Evolutionary conservation across 2,888 invertebrate species (phyloP).

Genomic region (Cactoblastis cactorum): DNA sequence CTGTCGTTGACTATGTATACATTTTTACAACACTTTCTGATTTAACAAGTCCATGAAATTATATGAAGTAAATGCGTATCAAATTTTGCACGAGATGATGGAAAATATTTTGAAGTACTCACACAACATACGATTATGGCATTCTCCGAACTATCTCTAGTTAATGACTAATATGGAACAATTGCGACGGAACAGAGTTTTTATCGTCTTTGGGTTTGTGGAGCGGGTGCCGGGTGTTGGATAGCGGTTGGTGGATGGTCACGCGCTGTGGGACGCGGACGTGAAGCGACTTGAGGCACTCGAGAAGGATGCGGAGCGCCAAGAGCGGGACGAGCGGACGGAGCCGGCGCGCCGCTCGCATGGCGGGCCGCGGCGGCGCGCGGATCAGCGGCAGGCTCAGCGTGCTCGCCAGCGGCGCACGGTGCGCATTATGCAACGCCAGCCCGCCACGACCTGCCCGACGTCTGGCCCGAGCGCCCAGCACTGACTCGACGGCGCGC

Average conservation of each 20-base stretch:
- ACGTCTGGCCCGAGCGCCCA: conserved; percentile 67
- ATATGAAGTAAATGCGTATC: background rate
- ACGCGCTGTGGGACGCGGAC: conserved; percentile 33
- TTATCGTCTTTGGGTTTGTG: conserved; percentile 39
- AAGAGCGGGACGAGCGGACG: conserved; percentile 59
- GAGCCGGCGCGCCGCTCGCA: conserved; percentile 27
- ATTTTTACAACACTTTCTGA: too few relatives aligned
- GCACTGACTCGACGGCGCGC: conserved; percentile 65
- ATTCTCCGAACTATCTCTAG: conserved; percentile 41
- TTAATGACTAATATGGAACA: conserved; percentile 24
- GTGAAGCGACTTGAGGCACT: conserved; percentile 65
- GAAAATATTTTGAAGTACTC: conserved; percentile 38
- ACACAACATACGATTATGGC: conserved; percentile 48
- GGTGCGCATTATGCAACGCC: conserved; percentile 66
- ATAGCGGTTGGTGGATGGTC: too few relatives aligned
- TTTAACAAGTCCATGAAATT: too few relatives aligned
- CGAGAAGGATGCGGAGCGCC: conserved; percentile 61
- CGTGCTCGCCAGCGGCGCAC: conserved; percentile 51
- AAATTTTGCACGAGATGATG: conserved; percentile 8
- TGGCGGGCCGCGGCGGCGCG: conserved; percentile 27
- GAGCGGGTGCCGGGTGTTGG: too few relatives aligned
- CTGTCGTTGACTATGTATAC: conserved; percentile 68
- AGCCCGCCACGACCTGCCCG: conserved; percentile 69
- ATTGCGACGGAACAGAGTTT: conserved; percentile 30
- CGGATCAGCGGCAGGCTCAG: conserved; percentile 32